A percentile compares a stretch with the other conserved stretches of the same genome.
phyloP scores from a whole-genome alignment of 2,797 vertebrate species.

The Rhadinocentrus ornatus region DNA sequence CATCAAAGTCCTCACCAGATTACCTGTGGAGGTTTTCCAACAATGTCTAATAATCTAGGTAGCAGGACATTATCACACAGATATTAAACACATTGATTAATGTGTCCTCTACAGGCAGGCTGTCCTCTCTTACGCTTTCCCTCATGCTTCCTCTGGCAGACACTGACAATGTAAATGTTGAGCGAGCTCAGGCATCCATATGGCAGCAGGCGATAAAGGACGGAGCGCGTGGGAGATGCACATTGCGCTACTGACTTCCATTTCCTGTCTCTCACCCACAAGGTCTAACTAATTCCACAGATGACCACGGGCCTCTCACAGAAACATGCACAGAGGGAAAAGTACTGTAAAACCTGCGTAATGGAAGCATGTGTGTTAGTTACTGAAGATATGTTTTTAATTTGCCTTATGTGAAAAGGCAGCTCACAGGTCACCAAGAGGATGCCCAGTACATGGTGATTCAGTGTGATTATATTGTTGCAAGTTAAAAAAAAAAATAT shows the following conservation, averaged over 20 bases:
- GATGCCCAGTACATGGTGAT: neutral
- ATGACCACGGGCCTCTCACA: constrained; percentile 63
- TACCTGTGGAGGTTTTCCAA: constrained; percentile 11
- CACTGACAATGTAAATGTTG: constrained; percentile 66
- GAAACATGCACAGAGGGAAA: constrained; percentile 7
- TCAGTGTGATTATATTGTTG: neutral
- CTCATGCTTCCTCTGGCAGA: constrained; percentile 38
- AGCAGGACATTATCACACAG: constrained; percentile 24
- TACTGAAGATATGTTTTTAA: constrained; percentile 30
- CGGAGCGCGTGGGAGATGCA: constrained; percentile 72
- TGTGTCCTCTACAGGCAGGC: constrained; percentile 25
- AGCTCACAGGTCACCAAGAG: neutral
- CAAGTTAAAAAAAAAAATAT: neutral
- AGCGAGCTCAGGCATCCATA: constrained; percentile 70
- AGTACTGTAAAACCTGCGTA: constrained; percentile 38
- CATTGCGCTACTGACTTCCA: constrained; percentile 74
- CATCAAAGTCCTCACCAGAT: neutral
- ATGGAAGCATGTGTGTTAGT: constrained; percentile 25
- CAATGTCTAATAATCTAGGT: constrained; percentile 12
- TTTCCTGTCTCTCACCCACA: constrained; percentile 80
- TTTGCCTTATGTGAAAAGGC: constrained; percentile 31
- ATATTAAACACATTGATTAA: constrained; percentile 60
- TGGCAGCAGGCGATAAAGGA: constrained; percentile 75
- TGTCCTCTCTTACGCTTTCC: constrained; percentile 18
- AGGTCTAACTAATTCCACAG: constrained; percentile 78